Conservation (phyloP, 2,888 invertebrate species). For the Anagyrus pseudococci region DNA sequence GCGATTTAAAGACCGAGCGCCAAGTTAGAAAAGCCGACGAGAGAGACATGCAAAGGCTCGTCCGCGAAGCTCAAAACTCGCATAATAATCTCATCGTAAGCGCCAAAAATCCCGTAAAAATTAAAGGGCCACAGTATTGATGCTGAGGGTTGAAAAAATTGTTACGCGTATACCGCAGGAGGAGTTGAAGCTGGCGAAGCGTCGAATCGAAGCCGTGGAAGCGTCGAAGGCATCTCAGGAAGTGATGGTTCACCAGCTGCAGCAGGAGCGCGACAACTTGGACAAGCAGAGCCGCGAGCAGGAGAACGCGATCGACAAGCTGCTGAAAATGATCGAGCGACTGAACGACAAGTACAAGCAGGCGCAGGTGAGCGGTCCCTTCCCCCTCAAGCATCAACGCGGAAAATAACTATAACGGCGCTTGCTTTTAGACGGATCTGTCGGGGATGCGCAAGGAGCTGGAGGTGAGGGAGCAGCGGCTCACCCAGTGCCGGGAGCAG, state of each 20-base stretch:
- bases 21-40: not conserved
- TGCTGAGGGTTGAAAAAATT: too few species aligned
- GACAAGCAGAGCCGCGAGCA: slow-evolving; percentile 47
- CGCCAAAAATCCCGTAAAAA: not conserved
- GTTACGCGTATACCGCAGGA: not conserved
- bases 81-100: slow-evolving; percentile 12
- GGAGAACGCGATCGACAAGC: slow-evolving; percentile 50
- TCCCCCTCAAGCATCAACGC: not conserved
- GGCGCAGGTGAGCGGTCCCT: slow-evolving; percentile 42
- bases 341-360: slow-evolving; percentile 39
- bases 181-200: slow-evolving; percentile 18
- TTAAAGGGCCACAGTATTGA: too few species aligned
- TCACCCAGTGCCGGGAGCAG: slow-evolving; percentile 16
- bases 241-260: slow-evolving; percentile 10
- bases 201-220: slow-evolving; percentile 9
- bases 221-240: slow-evolving; percentile 2
- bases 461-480: not conserved
- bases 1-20: slow-evolving; percentile 13
- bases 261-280: slow-evolving; percentile 34
- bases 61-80: slow-evolving; percentile 9
- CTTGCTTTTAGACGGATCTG: slow-evolving; percentile 4
- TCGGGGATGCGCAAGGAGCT: slow-evolving; percentile 4
- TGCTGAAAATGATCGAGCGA: slow-evolving; percentile 45
- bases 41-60: not conserved
- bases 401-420: not conserved